These are phyloP conservation scores for Orthochromis indermauri DNA, from an alignment of 2,113 vertebrate species.

Conservation along the genomic window DNA sequence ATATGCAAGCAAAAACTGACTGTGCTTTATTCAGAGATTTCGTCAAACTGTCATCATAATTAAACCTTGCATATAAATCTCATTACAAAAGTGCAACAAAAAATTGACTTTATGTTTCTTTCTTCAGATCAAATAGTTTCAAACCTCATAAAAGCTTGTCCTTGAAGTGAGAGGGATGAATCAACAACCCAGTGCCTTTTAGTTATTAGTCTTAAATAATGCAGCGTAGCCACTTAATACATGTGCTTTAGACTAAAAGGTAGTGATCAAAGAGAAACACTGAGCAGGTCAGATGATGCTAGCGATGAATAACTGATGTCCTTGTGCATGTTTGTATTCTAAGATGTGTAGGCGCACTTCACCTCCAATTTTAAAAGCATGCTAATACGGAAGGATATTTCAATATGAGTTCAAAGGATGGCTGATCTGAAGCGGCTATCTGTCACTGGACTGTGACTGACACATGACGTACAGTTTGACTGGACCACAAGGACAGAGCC, in stretches of 20 bases:
- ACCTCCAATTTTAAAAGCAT: not conserved
- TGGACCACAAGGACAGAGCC: constrained; percentile 40
- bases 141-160: not conserved
- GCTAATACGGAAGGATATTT: constrained; percentile 10
- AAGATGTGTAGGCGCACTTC: not conserved
- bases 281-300: not conserved
- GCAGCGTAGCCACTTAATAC: not conserved
- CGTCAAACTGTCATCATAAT: not conserved
- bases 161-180: not conserved
- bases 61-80: not conserved
- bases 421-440: constrained; percentile 31
- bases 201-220: not conserved
- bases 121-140: not conserved
- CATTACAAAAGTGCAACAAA: not conserved
- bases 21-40: not conserved
- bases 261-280: constrained; percentile 8
- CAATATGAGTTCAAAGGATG: constrained; percentile 32
- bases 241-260: not conserved
- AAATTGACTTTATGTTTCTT: not conserved
- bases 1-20: not conserved
- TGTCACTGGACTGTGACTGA: constrained; percentile 36
- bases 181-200: not conserved
- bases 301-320: not conserved
- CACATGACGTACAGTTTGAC: constrained; percentile 30
- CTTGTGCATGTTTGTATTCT: constrained; percentile 1